Percentiles rank a stretch among this genome's conserved stretches.
These are phyloP conservation scores for Muraenolepis orangiensis DNA, from an alignment of 2,797 vertebrate genomes.

Conservation along the genomic window DNA sequence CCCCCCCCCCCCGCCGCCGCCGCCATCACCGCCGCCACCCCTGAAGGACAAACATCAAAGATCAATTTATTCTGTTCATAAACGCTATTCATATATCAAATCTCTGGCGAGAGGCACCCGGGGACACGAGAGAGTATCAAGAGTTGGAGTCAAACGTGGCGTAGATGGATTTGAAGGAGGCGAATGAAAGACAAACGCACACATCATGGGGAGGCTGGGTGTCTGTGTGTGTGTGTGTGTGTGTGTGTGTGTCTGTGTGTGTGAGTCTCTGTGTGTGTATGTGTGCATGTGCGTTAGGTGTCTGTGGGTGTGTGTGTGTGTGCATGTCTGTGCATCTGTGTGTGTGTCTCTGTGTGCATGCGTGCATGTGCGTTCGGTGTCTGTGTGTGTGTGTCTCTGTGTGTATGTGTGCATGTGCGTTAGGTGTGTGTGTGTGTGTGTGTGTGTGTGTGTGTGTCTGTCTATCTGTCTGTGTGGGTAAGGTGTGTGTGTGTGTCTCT, in stretches of 20 bases:
- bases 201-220: conserved; percentile 28
- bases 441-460: too few species aligned
- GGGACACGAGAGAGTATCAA: conserved; percentile 56
- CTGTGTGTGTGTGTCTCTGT: too few species aligned
- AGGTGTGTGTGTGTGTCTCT: too few species aligned
- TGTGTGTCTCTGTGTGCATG: too few species aligned
- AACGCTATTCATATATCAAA: conserved; percentile 71
- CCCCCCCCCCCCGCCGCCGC: too few species aligned
- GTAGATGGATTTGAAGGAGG: conserved; percentile 53
- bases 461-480: too few species aligned
- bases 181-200: conserved; percentile 46
- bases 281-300: conserved; percentile 28
- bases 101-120: conserved; percentile 48
- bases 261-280: conserved; percentile 33
- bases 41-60: conserved; percentile 75
- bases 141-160: conserved; percentile 58
- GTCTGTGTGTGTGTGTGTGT: conserved; percentile 28
- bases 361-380: too few species aligned
- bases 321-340: too few species aligned
- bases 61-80: conserved; percentile 74
- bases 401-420: too few species aligned
- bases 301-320: conserved; percentile 29
- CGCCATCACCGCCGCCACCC: conserved; percentile 20
- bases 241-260: conserved; percentile 30
- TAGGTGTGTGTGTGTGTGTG: too few species aligned